These are phyloP conservation scores for Microtus oregoni DNA, from an alignment of 2,113 vertebrate genomes.

Conservation along the genomic window DNA sequence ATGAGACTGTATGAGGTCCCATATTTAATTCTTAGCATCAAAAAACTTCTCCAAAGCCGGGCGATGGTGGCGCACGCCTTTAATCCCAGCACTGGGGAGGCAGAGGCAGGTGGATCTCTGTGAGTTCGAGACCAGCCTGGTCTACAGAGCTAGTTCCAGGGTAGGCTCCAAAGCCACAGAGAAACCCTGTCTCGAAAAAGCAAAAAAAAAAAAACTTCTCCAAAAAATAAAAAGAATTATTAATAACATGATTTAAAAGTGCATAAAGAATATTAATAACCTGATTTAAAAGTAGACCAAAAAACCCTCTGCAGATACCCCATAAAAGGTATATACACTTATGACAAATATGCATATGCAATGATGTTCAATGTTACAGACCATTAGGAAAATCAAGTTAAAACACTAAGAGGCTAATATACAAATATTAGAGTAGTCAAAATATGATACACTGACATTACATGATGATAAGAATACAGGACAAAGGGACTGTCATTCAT, in stretches of 20 bases:
- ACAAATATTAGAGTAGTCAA: not conserved
- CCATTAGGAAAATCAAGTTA: not conserved
- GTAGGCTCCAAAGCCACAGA: too few species aligned
- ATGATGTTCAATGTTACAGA: not conserved
- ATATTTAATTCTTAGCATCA: not conserved
- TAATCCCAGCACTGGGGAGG: too few species aligned
- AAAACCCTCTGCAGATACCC: not conserved
- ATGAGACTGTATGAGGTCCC: not conserved
- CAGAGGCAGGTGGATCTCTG: too few species aligned
- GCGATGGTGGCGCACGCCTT: too few species aligned
- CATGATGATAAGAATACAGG: not conserved
- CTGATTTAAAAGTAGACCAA: not conserved
- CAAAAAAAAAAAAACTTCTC: not conserved
- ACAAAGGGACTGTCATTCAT: not conserved
- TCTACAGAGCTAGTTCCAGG: too few species aligned
- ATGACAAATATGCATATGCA: not conserved
- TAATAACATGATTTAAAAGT: not conserved
- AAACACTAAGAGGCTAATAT: not conserved
- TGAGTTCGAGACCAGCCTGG: too few species aligned
- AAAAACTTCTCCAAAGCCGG: not conserved
- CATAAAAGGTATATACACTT: not conserved
- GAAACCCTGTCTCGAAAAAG: too few species aligned
- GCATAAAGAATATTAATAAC: not conserved
- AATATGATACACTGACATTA: not conserved
- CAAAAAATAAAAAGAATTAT: not conserved